phyloP scores from a whole-genome alignment of 1,140 invertebrate genomes.

The Manduca sexta region DNA sequence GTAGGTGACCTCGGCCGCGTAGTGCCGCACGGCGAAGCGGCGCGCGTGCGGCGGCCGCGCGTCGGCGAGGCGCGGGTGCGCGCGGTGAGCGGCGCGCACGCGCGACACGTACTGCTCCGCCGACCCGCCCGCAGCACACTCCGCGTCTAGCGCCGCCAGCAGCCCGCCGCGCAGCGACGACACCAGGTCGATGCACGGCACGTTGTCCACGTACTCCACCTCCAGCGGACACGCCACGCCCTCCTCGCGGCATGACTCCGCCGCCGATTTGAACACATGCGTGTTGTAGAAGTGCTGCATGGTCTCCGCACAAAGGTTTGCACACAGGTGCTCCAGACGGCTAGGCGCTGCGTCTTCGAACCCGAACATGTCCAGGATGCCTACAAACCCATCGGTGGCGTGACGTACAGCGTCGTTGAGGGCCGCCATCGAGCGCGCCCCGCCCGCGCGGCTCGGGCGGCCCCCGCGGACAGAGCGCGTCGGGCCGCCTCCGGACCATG shows the following conservation, averaged over 20 bases:
- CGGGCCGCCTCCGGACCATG: slow-evolving; percentile 74
- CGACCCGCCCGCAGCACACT: slow-evolving; percentile 89
- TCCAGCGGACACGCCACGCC: slow-evolving; percentile 93
- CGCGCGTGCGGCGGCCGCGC: slow-evolving; percentile 83
- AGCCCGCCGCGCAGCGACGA: slow-evolving; percentile 93
- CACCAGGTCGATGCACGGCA: slow-evolving; percentile 95
- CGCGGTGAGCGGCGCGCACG: slow-evolving; percentile 86
- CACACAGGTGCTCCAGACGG: slow-evolving; percentile 94
- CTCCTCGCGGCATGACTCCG: slow-evolving; percentile 95
- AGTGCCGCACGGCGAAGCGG: slow-evolving; percentile 94
- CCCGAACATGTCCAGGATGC: slow-evolving; percentile 96
- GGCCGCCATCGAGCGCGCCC: slow-evolving; percentile 94
- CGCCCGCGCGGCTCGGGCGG: slow-evolving; percentile 60
- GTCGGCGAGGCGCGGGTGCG: slow-evolving; percentile 78
- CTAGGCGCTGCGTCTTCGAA: slow-evolving; percentile 94
- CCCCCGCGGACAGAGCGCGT: too few species aligned
- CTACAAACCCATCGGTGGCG: slow-evolving; percentile 96
- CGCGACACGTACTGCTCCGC: slow-evolving; percentile 92
- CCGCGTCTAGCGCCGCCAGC: slow-evolving; percentile 93
- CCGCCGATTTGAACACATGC: slow-evolving; percentile 95
- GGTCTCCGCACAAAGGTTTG: slow-evolving; percentile 96
- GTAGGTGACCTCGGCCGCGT: slow-evolving; percentile 91
- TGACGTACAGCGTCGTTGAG: slow-evolving; percentile 93
- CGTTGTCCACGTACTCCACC: slow-evolving; percentile 96
- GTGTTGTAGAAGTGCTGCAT: slow-evolving; percentile 99